Base-by-base conservation (phyloP, 2,888 invertebrate genomes). In the Platynereis dumerilii region DNA sequence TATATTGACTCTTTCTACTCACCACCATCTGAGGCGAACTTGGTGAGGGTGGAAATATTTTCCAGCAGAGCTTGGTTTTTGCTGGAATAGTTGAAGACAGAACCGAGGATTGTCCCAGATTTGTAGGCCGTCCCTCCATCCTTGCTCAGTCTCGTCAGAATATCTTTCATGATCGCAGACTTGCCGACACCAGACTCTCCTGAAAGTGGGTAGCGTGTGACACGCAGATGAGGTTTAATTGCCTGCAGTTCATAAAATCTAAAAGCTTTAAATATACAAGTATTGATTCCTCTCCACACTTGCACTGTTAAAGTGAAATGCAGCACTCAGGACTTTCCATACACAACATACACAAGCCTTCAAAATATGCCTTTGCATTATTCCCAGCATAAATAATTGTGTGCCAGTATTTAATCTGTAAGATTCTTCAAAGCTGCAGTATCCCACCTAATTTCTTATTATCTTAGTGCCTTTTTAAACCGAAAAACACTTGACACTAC, bases 161-260 rank as follows among this genome's bases (percentile, higher is more conserved):
- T 75, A 71, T 80, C 72, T 64, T 78, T 77, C n/a, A 84, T 78
- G 17, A 83, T 76, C 12, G 81, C 79, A 2, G 81, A 78, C 66
- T 84, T 84, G 0, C 84, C 84, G 17, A 83, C 79, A 28, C 84
- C 84, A 57, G 82, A 80, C 58, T 83, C 82, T 64, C 83, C 83
- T 82, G 70, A 15, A 44, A 12, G 42, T 42, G 10, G 10, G 17
- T 20, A 53, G n/a, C n/a, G n/a, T n/a, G n/a, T n/a, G n/a, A n/a
- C n/a, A n/a, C n/a, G n/a, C 44, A 15, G 44, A 44, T 12, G 44
- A 44, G n/a, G n/a, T n/a, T 44, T 12, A n/a, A 44, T 44, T 15
- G n/a, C 12, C 44, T n/a, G n/a, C 12, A 22, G 17, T 22, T 22
- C 52, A 22, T 44, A 44, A 44, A 44, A 44, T n/a, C 15, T 15